These are phyloP conservation scores for Eurytoma californica DNA, from an alignment of 2,888 invertebrate genomes.

Conservation along the genomic window DNA sequence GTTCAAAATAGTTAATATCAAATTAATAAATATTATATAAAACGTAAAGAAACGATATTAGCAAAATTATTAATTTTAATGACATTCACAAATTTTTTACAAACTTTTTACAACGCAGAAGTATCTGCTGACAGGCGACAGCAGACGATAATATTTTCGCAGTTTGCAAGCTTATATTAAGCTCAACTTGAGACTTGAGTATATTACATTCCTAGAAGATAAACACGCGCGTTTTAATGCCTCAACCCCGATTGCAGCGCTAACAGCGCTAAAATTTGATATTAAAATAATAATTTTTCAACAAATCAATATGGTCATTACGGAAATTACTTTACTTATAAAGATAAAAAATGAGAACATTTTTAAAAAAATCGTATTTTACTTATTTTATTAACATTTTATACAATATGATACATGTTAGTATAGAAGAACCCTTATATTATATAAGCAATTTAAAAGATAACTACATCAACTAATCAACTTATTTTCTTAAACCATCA, in stretches of 20 bases:
- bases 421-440: no score
- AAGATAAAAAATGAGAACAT: no score
- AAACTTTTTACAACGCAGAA: not conserved
- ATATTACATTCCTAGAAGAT: constrained; percentile 1
- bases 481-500: no score
- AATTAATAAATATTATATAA: not conserved
- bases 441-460: no score
- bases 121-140: constrained; percentile 33
- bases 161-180: not conserved
- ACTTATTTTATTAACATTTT: no score
- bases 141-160: constrained; percentile 43
- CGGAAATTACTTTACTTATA: no score
- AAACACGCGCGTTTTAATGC: constrained; percentile 15
- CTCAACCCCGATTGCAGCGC: constrained; percentile 28
- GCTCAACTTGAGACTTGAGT: no score
- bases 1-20: not conserved
- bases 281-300: constrained; percentile 11
- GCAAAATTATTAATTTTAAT: not conserved
- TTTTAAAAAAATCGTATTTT: no score
- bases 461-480: no score
- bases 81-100: not conserved
- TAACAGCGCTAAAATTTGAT: not conserved
- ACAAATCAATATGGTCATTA: no score
- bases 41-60: not conserved
- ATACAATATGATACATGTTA: no score